phyloP scores from a whole-genome alignment of 1,140 invertebrate species.

The Achatina immaculata region DNA sequence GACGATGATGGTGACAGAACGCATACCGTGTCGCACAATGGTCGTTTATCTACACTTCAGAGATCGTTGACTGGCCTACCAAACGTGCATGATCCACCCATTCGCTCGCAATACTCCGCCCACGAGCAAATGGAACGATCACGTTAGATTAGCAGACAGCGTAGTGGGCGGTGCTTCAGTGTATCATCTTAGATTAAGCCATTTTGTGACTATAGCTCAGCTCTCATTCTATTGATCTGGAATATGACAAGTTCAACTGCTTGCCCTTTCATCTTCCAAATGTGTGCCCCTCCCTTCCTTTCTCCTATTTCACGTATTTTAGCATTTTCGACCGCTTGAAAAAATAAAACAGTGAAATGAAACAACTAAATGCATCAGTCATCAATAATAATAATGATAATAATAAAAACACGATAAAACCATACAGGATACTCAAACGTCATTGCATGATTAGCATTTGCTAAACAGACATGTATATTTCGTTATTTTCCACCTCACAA shows the following conservation, averaged over 20 bases:
- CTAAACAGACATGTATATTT: neutral
- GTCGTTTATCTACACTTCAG: no score
- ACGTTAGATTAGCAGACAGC: slow-evolving; percentile 41
- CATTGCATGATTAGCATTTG: neutral
- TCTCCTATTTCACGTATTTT: neutral
- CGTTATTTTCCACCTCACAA: neutral
- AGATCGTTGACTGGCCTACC: slow-evolving; percentile 32
- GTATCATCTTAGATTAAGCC: neutral
- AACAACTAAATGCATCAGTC: neutral
- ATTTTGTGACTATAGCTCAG: neutral
- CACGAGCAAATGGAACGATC: slow-evolving; percentile 43
- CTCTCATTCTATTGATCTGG: neutral
- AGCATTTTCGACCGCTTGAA: neutral
- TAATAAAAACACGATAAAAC: neutral
- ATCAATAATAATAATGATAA: neutral
- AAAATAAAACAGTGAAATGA: neutral
- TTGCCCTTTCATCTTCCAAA: neutral
- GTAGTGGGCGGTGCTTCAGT: neutral
- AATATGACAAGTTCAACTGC: neutral
- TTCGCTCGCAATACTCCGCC: slow-evolving; percentile 26
- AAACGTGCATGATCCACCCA: slow-evolving; percentile 43
- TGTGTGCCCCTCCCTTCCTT: neutral
- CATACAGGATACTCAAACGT: neutral
- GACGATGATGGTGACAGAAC: no score
- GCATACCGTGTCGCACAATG: no score